Percentiles rank a stretch among this genome's conserved stretches.
phyloP scores from a whole-genome alignment of 2,888 invertebrate genomes.

The Drosophila phalerata region DNA sequence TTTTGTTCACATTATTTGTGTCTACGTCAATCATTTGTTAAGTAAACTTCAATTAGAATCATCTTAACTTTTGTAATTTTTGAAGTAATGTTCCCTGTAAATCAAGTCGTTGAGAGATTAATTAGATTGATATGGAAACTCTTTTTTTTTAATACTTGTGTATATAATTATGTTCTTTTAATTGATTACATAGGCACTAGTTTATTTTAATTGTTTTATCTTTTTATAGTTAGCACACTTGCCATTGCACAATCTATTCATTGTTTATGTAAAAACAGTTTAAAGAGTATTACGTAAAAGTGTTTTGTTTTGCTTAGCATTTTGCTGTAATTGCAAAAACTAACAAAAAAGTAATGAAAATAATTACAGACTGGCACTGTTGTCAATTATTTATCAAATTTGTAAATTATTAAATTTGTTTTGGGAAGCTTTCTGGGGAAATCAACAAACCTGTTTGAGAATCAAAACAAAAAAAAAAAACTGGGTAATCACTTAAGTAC shows the following conservation, averaged over 20 bases:
- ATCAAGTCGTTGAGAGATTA: neutral
- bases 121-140: neutral
- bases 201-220: constrained; percentile 26
- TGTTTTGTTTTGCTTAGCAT: constrained; percentile 3
- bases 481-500: neutral
- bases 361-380: constrained; percentile 17
- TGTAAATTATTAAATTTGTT: constrained; percentile 23
- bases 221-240: constrained; percentile 21
- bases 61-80: constrained; percentile 1
- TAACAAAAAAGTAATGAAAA: constrained; percentile 11
- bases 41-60: constrained; percentile 41
- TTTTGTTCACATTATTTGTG: constrained; percentile 70
- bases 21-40: constrained; percentile 47
- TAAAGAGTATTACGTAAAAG: constrained; percentile 25
- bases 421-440: constrained; percentile 41
- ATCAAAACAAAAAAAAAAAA: constrained; percentile 11
- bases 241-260: constrained; percentile 39
- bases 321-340: constrained; percentile 14
- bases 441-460: constrained; percentile 13
- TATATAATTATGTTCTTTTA: constrained; percentile 6
- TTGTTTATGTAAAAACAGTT: constrained; percentile 31
- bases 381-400: constrained; percentile 21
- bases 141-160: neutral
- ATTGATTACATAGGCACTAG: constrained; percentile 5
- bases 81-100: neutral